These are phyloP conservation scores for Hecatera dysodea DNA, from an alignment of 2,888 invertebrate species.

Conservation along the genomic window DNA sequence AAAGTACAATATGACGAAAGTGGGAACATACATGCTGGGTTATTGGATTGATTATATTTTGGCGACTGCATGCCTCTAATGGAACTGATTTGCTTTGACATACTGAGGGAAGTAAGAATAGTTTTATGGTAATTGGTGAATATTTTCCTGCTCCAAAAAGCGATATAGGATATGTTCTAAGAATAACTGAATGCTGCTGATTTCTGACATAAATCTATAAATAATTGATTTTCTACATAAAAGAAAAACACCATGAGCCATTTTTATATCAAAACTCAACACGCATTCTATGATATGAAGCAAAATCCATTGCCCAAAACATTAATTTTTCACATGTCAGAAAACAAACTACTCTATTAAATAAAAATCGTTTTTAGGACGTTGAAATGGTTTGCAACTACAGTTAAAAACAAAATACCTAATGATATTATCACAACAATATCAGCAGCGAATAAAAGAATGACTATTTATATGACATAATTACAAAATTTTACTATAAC, in stretches of 20 bases:
- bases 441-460: slow-evolving; percentile 81
- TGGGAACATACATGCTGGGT: slow-evolving; percentile 71
- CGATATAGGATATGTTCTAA: slow-evolving; percentile 62
- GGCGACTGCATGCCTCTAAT: slow-evolving; percentile 77
- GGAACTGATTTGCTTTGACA: slow-evolving; percentile 63
- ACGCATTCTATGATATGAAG: slow-evolving; percentile 77
- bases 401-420: slow-evolving; percentile 76
- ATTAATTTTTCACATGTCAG: slow-evolving; percentile 69
- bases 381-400: slow-evolving; percentile 76
- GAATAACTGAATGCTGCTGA: slow-evolving; percentile 64
- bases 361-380: slow-evolving; percentile 69
- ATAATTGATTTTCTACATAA: slow-evolving; percentile 41
- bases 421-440: slow-evolving; percentile 76
- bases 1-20: slow-evolving; percentile 59
- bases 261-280: slow-evolving; percentile 70
- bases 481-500: slow-evolving; percentile 77
- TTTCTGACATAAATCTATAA: slow-evolving; percentile 62
- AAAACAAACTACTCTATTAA: slow-evolving; percentile 75
- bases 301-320: slow-evolving; percentile 72
- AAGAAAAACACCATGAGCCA: slow-evolving; percentile 24
- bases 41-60: slow-evolving; percentile 57
- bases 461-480: slow-evolving; percentile 73
- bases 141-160: slow-evolving; percentile 65
- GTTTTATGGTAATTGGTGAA: slow-evolving; percentile 57
- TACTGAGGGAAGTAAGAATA: slow-evolving; percentile 63